Conservation (phyloP, 1,140 invertebrate genomes). For the Chlorops oryzae region DNA sequence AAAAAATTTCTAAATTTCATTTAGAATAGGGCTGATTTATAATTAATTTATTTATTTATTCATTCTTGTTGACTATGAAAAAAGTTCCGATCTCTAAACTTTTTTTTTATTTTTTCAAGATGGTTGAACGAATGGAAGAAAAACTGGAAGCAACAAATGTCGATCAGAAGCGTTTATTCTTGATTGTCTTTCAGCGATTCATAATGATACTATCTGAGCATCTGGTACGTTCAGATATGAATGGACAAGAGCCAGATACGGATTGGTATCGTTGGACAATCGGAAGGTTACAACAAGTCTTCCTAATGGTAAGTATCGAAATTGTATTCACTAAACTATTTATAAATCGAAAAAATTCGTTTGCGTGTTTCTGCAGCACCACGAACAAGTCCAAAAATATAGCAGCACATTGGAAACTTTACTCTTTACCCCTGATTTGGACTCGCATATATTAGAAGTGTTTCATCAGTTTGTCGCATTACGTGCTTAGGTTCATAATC, state of each 20-base stretch:
- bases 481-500: constrained; percentile 40
- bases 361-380: constrained; percentile 62
- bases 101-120: constrained; percentile 36
- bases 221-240: constrained; percentile 86
- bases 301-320: constrained; percentile 69
- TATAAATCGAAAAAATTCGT: not conserved
- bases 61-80: not conserved
- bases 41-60: not conserved
- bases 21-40: not conserved
- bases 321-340: constrained; percentile 5
- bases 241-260: constrained; percentile 88
- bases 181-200: constrained; percentile 97
- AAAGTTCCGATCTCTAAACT: not conserved
- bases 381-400: constrained; percentile 97
- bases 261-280: constrained; percentile 96
- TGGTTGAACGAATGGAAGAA: constrained; percentile 93
- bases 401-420: constrained; percentile 89
- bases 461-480: constrained; percentile 91
- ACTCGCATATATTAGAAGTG: constrained; percentile 91
- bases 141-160: constrained; percentile 88
- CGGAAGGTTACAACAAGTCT: constrained; percentile 90
- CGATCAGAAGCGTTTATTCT: constrained; percentile 93
- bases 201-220: constrained; percentile 98
- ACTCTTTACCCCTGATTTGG: constrained; percentile 92
- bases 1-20: too few relatives aligned